Base-by-base conservation (phyloP, 2,113 vertebrate species). In the Charadrius vociferus region DNA sequence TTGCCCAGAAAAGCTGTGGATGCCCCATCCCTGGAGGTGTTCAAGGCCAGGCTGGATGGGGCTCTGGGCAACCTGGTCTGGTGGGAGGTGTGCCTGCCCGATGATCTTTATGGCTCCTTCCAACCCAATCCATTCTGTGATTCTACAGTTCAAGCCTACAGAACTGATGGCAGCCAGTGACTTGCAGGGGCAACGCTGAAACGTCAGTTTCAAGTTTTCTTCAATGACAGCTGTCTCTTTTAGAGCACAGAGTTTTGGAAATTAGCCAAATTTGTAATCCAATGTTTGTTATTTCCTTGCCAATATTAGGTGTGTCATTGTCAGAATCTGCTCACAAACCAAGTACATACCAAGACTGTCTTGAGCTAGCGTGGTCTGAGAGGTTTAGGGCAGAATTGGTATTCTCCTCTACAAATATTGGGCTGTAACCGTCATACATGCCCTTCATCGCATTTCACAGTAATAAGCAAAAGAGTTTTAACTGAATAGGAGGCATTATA, bases 291-390 rank as follows among this genome's bases (percentile, higher is more conserved):
- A 49, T 2, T 62, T 10, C 26, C 29, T 24, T 26, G 17, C 16
- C 70, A n/a, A 4, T 12, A 8, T 3, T 36, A 50, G 56, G 8
- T 6, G 10, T 2, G 0, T 3, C 0, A 0, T 19, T 5, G 12
- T 7, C 75, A 32, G 29, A 34, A 20, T 12, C 26, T 19, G n/a
- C 45, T 80, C 43, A 4, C 6, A 12, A 36, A 55, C 17, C 15
- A 20, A 9, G n/a, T 13, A 3, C 3, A 0, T 32, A 2, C 2
- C 3, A 9, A 52, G 21, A 24, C 14, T 20, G 8, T 12, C 47
- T 45, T 59, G 7, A 22, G 19, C 26, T 41, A 43, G 21, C 13
- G 24, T 14, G 5, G 11, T 49, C 22, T 34, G 43, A 56, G 24
- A 41, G 39, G 29, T 26, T 71, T 81, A 32, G 30, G 13, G 16